These are phyloP conservation scores for Aporophyla nigra DNA, from an alignment of 2,888 invertebrate species.

Conservation along the genomic window DNA sequence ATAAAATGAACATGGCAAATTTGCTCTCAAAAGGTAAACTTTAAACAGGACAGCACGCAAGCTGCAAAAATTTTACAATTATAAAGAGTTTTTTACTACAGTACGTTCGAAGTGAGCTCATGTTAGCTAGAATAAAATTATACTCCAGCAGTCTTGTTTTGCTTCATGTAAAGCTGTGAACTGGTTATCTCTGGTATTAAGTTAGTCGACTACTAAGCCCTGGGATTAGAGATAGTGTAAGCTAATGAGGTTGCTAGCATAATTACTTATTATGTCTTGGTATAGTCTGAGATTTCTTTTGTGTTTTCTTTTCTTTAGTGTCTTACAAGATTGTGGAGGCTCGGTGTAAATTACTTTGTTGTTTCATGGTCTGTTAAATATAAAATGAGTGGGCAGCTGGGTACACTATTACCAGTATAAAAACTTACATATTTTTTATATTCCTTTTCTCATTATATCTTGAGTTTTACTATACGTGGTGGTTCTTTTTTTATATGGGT, in stretches of 20 bases:
- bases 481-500: too few relatives aligned
- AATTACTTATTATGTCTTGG: conserved; percentile 52
- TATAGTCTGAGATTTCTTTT: conserved; percentile 43
- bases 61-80: conserved; percentile 2
- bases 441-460: conserved; percentile 1
- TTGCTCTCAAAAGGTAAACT: conserved; percentile 4
- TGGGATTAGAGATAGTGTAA: conserved; percentile 54
- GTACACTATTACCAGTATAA: conserved; percentile 12
- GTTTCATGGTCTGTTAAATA: conserved; percentile 38
- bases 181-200: conserved; percentile 46
- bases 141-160: conserved; percentile 28
- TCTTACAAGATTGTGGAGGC: conserved; percentile 14
- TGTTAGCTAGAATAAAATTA: conserved; percentile 33
- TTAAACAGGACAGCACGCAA: conserved; percentile 4
- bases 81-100: conserved; percentile 7
- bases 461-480: too few relatives aligned
- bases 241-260: conserved; percentile 60
- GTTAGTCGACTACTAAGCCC: conserved; percentile 36
- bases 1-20: neutral
- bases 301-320: conserved; percentile 5
- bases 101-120: neutral
- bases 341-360: conserved; percentile 37
- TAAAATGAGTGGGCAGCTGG: conserved; percentile 18
- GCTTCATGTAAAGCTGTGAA: conserved; percentile 52
- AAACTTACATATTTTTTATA: conserved; percentile 10